Percentiles rank a stretch among this genome's conserved stretches.
Evolutionary conservation across 1,140 invertebrate species (phyloP).

Genomic region (Achatina immaculata): DNA sequence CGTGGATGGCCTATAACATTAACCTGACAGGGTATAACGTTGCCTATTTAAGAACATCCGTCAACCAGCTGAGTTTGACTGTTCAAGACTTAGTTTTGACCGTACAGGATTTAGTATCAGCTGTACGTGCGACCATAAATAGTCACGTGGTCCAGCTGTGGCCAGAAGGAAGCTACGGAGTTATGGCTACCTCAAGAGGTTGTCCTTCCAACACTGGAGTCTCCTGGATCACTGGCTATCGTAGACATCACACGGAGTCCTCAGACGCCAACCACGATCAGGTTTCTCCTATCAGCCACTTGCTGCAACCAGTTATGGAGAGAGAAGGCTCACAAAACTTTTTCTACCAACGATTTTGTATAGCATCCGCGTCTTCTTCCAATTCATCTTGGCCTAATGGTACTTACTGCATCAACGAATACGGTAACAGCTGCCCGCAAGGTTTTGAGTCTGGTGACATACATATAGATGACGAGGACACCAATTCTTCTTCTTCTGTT

Average conservation of each 20-base stretch:
- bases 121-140: background rate
- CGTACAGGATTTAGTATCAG: background rate
- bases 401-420: background rate
- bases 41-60: background rate
- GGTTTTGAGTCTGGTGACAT: background rate
- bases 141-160: background rate
- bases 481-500: background rate
- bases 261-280: conserved; percentile 1
- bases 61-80: background rate
- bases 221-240: background rate
- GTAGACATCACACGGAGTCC: conserved; percentile 9
- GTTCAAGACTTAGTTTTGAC: background rate
- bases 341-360: background rate
- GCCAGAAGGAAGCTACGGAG: conserved; percentile 13
- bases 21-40: too few species aligned
- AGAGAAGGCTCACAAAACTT: background rate
- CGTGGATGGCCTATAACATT: background rate
- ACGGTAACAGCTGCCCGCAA: background rate
- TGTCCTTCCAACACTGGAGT: background rate
- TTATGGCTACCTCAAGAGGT: background rate
- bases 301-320: background rate
- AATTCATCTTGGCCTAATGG: background rate
- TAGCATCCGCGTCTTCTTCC: background rate
- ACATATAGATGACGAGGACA: background rate
- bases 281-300: background rate